A percentile compares a stretch with the other conserved stretches of the same genome.
These are phyloP conservation scores for Centropus unirufus DNA, from an alignment of 2,113 vertebrate species.

Conservation along the genomic window DNA sequence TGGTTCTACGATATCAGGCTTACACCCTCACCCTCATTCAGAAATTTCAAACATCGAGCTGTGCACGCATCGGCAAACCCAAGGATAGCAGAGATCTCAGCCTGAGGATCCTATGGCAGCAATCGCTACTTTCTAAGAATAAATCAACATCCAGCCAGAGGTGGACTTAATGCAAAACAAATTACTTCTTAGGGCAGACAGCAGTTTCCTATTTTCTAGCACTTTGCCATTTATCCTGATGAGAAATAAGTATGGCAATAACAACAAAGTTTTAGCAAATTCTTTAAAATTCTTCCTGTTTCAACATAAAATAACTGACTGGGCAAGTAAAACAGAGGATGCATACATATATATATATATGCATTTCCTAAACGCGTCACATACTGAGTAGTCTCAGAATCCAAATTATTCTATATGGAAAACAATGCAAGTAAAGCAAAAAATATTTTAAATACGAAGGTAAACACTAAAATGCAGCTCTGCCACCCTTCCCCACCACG, in stretches of 20 bases:
- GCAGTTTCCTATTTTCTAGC: neutral
- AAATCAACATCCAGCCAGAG: neutral
- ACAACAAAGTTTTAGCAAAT: neutral
- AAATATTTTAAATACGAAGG: neutral
- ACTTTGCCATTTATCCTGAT: neutral
- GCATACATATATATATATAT: neutral
- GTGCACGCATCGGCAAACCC: neutral
- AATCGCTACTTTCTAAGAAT: neutral
- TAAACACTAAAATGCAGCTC: neutral
- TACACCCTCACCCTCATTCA: neutral
- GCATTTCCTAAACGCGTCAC: neutral
- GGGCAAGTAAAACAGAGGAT: neutral
- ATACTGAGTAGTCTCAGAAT: neutral
- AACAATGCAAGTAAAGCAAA: neutral
- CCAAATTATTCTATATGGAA: neutral
- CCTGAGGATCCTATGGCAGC: neutral
- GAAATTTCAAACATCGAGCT: neutral
- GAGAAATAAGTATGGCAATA: neutral
- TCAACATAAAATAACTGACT: neutral
- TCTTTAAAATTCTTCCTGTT: neutral
- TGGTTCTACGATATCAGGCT: neutral
- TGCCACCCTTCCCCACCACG: neutral
- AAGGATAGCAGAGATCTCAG: neutral
- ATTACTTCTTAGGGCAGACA: neutral
- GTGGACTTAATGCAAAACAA: neutral